A percentile compares a stretch with the other conserved stretches of the same genome.
Conservation (phyloP, 23 tunicate species). For the Styela plicata region DNA sequence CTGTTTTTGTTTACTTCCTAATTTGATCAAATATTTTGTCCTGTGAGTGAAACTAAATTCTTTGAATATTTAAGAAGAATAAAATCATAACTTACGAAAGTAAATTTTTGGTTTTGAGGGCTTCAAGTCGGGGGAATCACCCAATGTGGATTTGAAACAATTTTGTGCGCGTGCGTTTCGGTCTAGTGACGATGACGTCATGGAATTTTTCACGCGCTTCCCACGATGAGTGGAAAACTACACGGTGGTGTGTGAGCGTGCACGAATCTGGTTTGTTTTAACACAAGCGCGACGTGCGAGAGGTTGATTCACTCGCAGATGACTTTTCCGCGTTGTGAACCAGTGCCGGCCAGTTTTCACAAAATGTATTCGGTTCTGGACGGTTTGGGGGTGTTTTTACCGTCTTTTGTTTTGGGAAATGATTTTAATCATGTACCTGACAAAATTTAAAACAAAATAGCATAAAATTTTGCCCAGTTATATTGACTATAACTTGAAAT, state of each 20-base stretch:
- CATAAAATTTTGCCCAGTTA: too few relatives aligned
- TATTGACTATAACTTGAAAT: too few relatives aligned
- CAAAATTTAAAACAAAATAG: too few relatives aligned
- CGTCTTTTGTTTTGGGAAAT: neutral
- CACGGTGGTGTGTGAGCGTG: conserved; percentile 27
- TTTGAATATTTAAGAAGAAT: too few relatives aligned
- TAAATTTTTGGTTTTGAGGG: too few relatives aligned
- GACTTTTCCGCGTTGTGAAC: conserved; percentile 21
- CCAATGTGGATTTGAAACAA: neutral
- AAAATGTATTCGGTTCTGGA: neutral
- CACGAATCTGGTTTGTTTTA: conserved; percentile 20
- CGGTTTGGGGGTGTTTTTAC: neutral
- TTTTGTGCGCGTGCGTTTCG: neutral
- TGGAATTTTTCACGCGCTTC: conserved; percentile 73
- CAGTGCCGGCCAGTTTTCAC: conserved; percentile 30
- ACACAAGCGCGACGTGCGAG: conserved; percentile 13
- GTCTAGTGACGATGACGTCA: conserved; percentile 79
- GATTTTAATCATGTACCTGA: neutral
- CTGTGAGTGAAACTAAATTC: too few relatives aligned
- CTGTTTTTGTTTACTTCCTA: neutral
- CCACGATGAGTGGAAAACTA: conserved; percentile 31
- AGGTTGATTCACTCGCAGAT: conserved; percentile 4
- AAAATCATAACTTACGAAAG: too few relatives aligned
- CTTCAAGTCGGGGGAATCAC: neutral
- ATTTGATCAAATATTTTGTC: too few relatives aligned